Evolutionary conservation across 2,888 invertebrate genomes (phyloP), one percentile per base, ranked within the genome.

Genomic region (Cantharis rufa): DNA sequence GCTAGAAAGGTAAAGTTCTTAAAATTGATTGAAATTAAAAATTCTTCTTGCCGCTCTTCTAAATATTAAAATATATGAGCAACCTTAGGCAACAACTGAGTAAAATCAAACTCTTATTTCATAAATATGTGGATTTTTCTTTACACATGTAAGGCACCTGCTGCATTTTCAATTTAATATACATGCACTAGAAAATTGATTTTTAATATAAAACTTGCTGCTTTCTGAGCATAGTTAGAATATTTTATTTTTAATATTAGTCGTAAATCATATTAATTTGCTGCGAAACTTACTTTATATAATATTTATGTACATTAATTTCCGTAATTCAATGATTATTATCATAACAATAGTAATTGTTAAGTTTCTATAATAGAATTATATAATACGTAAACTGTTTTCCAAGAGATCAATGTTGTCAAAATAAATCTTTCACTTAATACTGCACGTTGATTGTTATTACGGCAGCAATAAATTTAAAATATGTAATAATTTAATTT

Each of bases 401-500:
- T n/a, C 7, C n/a, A n/a, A 48, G 48, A 48, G 48, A 66, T 66
- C n/a, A 66, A 66, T 24, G n/a, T 66, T 66, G 64, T 66, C 64
- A 66, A 66, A 21, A 66, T 66, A 66, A 66, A 66, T 66, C 64
- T 66, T 66, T 66, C 21, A 21, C n/a, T 66, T 66, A 21, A 64
- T 64, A 64, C 64, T 21, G 9, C 15, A 66, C 64, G 18, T 18
- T 21, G 18, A 21, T 18, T 66, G 24, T 66, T 66, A 66, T 66
- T 21, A 66, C 21, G 9, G 9, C 18, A 66, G 64, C 64, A 75
- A 71, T 75, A 75, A 75, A 75, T 75, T 66, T 71, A 68, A 16
- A 66, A 75, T 69, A 63, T 69, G 76, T 70, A 71, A 74, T 70
- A 74, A 69, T 72, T 72, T 76, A 76, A 77, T 71, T 75, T 82